Base-by-base conservation (phyloP, 2,888 invertebrate genomes). In the Sympetrum striolatum region DNA sequence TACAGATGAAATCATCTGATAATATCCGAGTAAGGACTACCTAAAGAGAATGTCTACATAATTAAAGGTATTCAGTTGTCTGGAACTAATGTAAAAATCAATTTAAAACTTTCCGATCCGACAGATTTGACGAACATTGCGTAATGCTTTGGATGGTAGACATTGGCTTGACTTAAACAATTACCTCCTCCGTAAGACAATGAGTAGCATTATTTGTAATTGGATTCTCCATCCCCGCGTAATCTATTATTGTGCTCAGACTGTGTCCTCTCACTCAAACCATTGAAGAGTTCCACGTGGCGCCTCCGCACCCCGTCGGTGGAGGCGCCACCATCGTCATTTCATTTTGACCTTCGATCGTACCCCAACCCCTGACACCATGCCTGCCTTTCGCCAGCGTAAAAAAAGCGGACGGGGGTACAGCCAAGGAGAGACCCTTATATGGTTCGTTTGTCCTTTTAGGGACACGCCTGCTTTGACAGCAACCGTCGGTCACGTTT, bases 271-370 rank as follows among this genome's bases (percentile, higher is more conserved):
- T 73, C 81, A 44, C 81, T 44, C 81, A 48, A 81, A 39, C 82
- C 82, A 82, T 82, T 82, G 82, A 82, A 58, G 82, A 82, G 53
- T 25, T 82, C 82, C 82, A 82, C 82, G 82, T 82, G 82, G 82
- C 58, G 22, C 82, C 82, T 82, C 31, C 82, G 58, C 82, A 53
- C 53, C 58, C 82, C 18, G 58, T 58, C 82, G 82, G 18, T 82
- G 31, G 58, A 82, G 58, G 58, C 82, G 82, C 82, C 82, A 82
- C 82, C 82, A 58, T 82, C 82, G 82, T 58, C 53, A 81, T 81
- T 81, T 81, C 81, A 81, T 81, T 81, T 81, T 82, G 82, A 82
- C 82, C 82, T 82, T 82, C 82, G 82, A 82, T 82, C 82, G 82
- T 58, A 58, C 35, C 58, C 58, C 31, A 35, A 53, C 81, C 31